These are phyloP conservation scores for Meteorus colon DNA, from an alignment of 2,888 invertebrate species.

Conservation along the genomic window DNA sequence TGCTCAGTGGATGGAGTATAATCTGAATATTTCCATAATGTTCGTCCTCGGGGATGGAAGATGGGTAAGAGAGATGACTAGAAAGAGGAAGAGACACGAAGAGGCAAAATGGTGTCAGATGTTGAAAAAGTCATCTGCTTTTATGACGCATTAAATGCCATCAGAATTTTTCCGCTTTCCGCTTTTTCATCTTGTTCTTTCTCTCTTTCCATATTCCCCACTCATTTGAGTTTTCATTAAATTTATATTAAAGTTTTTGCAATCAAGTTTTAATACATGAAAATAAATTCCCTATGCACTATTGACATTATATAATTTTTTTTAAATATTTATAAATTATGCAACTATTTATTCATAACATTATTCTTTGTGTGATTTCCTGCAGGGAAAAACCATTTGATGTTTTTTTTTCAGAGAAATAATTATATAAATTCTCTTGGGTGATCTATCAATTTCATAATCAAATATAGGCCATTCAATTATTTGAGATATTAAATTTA, in stretches of 20 bases:
- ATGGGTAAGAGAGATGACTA: not conserved
- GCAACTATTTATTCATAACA: not conserved
- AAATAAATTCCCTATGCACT: not conserved
- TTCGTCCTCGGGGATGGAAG: not conserved
- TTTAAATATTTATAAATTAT: not conserved
- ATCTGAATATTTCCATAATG: constrained; percentile 38
- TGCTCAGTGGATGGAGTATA: constrained; percentile 32
- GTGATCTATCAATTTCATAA: no score
- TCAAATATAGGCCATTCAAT: no score
- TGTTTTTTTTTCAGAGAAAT: not conserved
- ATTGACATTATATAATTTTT: not conserved
- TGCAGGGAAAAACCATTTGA: not conserved
- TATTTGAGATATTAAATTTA: no score
- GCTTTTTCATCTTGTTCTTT: constrained; percentile 44
- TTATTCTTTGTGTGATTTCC: not conserved
- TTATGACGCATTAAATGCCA: constrained; percentile 47
- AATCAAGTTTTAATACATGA: not conserved
- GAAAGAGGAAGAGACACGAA: constrained; percentile 5
- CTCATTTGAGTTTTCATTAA: constrained; percentile 44
- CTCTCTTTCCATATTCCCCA: constrained; percentile 38
- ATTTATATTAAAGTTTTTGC: constrained; percentile 1
- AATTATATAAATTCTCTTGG: no score
- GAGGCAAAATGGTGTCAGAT: constrained; percentile 42
- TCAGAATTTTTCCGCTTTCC: constrained; percentile 43
- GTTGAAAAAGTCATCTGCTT: constrained; percentile 47